Base-by-base conservation (phyloP, 2,797 vertebrate genomes). In the Discoglossus pictus region DNA sequence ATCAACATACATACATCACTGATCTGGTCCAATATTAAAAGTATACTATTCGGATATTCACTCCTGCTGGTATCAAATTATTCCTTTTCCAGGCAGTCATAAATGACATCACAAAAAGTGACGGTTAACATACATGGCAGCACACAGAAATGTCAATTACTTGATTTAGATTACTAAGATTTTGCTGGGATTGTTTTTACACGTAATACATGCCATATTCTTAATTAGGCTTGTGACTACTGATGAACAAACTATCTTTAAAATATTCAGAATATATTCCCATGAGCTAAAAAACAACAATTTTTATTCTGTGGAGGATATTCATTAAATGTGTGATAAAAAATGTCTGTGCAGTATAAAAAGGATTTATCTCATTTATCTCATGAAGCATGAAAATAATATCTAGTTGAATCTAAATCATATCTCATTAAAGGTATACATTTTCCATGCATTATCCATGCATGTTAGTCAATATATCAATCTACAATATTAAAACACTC, bases 61-160 rank as follows among this genome's bases (percentile, higher is more conserved):
- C 68, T 71, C 68, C 68, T 58, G 68, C 68, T 71, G 68, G 21
- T 71, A 59, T 20, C 11, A 56, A 64, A 63, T 64, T 63, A 44
- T 46, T 61, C 56, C 31, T 35, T 16, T 61, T 7, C 35, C 36
- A 50, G 2, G 15, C 35, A 43, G 44, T 44, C 36, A 42, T n/a
- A 64, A 64, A 55, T 65, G 46, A 59, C 46, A 65, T 56, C 52
- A 70, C 23, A 42, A 3, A 54, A 10, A 65, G 20, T 71, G 68
- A 65, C 68, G 65, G 68, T 27, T 64, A 65, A 51, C 61, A 58
- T 10, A 35, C 44, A 50, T 35, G 60, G 17, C 44, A 31, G 34
- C 13, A 39, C 3, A 23, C 10, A 52, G 31, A 21, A 47, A 21
- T 31, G 3, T 23, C 25, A 24, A 31, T 56, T 40, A 2, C 35